Base-by-base conservation (phyloP, 2,113 vertebrate species). In the Cryptotis parvus region DNA sequence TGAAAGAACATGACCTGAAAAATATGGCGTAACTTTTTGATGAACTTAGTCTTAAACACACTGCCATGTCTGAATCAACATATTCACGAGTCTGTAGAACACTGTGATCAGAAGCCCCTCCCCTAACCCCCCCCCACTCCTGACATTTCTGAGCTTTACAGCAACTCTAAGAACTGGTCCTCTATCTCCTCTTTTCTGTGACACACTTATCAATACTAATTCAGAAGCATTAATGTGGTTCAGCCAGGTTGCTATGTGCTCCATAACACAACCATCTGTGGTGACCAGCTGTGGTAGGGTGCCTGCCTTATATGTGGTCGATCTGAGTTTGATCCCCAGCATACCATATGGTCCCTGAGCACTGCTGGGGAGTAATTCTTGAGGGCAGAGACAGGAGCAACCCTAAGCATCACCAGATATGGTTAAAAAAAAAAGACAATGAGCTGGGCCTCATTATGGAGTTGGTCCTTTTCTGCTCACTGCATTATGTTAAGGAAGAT, bases 51-150 rank as follows among this genome's bases (percentile, higher is more conserved):
- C n/a, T 68, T 39, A 78, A 26, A 69, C 26, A 69, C 39, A 37
- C 18, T 43, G 74, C 49, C 11, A 68, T 55, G 26, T 37, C 15
- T 87, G 49, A 72, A 68, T 39, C 16, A n/a, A 49, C 14, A 35
- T 15, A 1, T 18, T 26, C 9, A 33, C 35, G 58, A 27, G 1
- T 7, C 0, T 18, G 9, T 9, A 9, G 45, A 52, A 27, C 11
- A 39, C n/a, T 77, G 49, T n/a, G n/a, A n/a, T n/a, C n/a, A n/a
- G 24, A 2, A 9, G 49, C 29, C 31, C n/a, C n/a, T n/a, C 24
- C 18, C 31, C 84, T 55, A 39, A 45, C n/a, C n/a, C n/a, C n/a
- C n/a, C n/a, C n/a, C n/a, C n/a, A n/a, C n/a, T n/a, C n/a, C n/a
- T n/a, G 37, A 37, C 9, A 68, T 33, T 65, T 65, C 69, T 37